These are phyloP conservation scores for Ursus arctos DNA, from an alignment of 2,113 vertebrate species.

Conservation along the genomic window DNA sequence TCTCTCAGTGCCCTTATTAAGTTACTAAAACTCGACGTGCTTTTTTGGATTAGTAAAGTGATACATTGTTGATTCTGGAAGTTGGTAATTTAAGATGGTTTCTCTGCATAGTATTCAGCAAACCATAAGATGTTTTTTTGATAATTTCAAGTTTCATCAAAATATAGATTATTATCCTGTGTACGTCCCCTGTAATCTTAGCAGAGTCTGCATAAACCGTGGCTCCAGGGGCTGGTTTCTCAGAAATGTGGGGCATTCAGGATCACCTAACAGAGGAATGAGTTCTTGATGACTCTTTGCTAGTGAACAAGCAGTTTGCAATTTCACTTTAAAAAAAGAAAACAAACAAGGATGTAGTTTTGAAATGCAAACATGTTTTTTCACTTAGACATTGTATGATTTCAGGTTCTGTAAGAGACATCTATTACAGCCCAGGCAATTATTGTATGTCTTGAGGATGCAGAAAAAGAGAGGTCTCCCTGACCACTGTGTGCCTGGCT, in stretches of 20 bases:
- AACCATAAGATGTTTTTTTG: slow-evolving; percentile 10
- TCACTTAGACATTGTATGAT: slow-evolving; percentile 35
- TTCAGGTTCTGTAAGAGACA: not conserved
- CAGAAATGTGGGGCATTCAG: slow-evolving; percentile 35
- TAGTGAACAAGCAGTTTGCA: not conserved
- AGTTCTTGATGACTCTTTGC: not conserved
- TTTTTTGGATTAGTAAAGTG: slow-evolving; percentile 71
- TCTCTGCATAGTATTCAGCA: slow-evolving; percentile 53
- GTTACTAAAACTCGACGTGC: slow-evolving; percentile 63
- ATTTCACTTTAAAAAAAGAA: slow-evolving; percentile 33
- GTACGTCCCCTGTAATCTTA: not conserved
- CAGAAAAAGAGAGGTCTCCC: not conserved
- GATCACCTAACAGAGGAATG: slow-evolving; percentile 31
- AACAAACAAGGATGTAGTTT: slow-evolving; percentile 54
- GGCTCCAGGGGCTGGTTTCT: not conserved
- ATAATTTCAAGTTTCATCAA: slow-evolving; percentile 62
- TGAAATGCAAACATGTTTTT: slow-evolving; percentile 24
- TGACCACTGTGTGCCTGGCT: not conserved
- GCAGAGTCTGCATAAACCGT: not conserved
- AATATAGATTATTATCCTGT: slow-evolving; percentile 36
- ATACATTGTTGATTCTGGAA: slow-evolving; percentile 55
- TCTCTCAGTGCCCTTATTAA: slow-evolving; percentile 67
- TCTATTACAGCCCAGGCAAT: not conserved
- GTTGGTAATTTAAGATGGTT: slow-evolving; percentile 56
- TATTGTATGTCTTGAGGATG: not conserved